Evolutionary conservation across 2,888 invertebrate species (phyloP), one percentile per base, ranked within the genome.

Genomic region (Agrotis exclamationis): DNA sequence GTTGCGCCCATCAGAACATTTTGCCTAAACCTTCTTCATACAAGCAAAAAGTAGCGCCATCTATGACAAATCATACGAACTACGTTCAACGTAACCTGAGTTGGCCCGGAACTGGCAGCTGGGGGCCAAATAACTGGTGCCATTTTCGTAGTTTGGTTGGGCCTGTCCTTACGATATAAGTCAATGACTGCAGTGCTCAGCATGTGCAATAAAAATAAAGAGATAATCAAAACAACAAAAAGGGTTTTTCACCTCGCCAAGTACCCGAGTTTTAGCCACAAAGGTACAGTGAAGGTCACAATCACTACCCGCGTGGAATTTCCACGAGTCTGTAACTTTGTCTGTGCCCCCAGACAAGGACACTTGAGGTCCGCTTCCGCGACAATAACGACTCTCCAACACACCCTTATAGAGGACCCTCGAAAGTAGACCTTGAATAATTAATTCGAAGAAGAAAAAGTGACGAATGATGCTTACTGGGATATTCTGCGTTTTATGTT

Each of bases 351-450:
- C 56, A 24, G 57, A 64, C 20, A 63, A 84, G 85, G 28, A 60
- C 64, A 44, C 80, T 85, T 70, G 50, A 69, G 64, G 45, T 64
- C 72, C 76, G 76, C 82, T 77, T 82, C 76, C 80, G 84, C 63
- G 80, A 83, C 84, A 83, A 84, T 86, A 88, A 87, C 74, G 86
- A 82, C 83, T 73, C 81, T 82, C 72, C 70, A 70, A 67, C 83
- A 84, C 47, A 71, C 87, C 72, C 77, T 80, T 64, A 70, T 70
- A 60, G 48, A 73, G 59, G 63, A 63, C 73, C 60, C 80, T 85
- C 67, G 58, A 66, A 65, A 51, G 72, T 53, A 70, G 82, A 84
- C 84, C 86, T 85, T 82, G 85, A 84, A 85, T 85, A 80, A 83
- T 85, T 82, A 82, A 85, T 76, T 74, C 73, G 59, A 62, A 50